phyloP scores from a whole-genome alignment of 2,888 invertebrate genomes.

The Habrosyne pyritoides region DNA sequence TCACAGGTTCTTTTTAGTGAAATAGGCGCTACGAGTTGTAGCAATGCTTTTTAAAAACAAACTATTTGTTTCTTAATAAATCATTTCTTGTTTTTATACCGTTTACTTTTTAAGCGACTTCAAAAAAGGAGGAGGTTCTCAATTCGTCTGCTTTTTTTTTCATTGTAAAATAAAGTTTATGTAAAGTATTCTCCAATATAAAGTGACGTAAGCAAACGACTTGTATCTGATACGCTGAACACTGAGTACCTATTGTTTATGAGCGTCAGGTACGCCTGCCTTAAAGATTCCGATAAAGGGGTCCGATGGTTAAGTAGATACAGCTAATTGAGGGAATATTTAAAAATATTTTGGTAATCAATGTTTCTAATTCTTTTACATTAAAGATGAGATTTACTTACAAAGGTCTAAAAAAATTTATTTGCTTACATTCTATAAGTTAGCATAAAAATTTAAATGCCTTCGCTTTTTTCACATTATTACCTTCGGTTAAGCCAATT shows the following conservation, averaged over 20 bases:
- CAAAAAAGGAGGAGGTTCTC: too few species aligned
- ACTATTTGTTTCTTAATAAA: background rate
- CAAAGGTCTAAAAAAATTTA: too few species aligned
- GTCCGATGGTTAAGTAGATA: background rate
- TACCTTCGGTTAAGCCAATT: background rate
- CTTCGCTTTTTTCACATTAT: background rate
- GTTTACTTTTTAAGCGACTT: background rate
- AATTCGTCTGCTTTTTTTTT: too few species aligned
- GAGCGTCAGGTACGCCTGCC: background rate
- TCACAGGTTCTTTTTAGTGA: too few species aligned
- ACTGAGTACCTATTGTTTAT: conserved; percentile 3
- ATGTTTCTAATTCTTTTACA: too few species aligned
- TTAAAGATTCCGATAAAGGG: background rate
- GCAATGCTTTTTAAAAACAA: background rate
- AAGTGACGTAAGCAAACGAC: background rate
- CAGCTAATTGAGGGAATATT: background rate
- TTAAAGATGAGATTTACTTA: background rate
- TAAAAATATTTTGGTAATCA: too few species aligned
- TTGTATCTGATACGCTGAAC: background rate
- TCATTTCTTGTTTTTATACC: background rate
- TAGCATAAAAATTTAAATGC: too few species aligned
- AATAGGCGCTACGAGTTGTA: background rate
- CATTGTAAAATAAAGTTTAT: conserved; percentile 1
- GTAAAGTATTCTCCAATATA: conserved; percentile 1
- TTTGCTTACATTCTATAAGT: too few species aligned